Evolutionary conservation across 2,888 invertebrate species (phyloP).

Genomic region (Yponomeuta evonymella): DNA sequence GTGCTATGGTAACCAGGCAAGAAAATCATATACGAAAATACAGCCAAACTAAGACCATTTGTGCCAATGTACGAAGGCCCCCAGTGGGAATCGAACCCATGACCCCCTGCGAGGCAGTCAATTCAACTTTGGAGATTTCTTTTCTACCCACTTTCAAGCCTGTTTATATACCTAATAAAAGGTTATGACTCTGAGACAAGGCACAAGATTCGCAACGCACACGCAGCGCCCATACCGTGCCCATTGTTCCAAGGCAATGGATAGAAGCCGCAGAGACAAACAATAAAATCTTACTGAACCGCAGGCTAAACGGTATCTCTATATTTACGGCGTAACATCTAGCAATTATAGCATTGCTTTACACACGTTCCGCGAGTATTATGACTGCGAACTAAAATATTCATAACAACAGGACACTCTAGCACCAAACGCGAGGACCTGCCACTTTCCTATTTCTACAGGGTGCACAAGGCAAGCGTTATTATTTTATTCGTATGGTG

Average conservation of each 20-base stretch:
- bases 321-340: neutral
- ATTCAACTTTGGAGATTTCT: too few species aligned
- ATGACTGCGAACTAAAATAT: neutral
- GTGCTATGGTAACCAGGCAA: too few species aligned
- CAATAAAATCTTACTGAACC: neutral
- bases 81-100: too few species aligned
- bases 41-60: too few species aligned
- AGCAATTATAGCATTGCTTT: neutral
- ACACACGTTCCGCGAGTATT: neutral
- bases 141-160: neutral
- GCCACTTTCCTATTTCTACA: too few species aligned
- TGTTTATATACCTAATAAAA: neutral
- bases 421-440: too few species aligned
- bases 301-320: neutral
- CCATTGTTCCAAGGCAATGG: neutral
- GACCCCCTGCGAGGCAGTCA: too few species aligned
- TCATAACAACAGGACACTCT: neutral
- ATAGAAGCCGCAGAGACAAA: neutral
- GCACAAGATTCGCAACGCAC: neutral
- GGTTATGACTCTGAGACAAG: neutral
- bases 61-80: too few species aligned
- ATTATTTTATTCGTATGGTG: too few species aligned
- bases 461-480: too few species aligned
- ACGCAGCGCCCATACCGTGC: neutral
- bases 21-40: too few species aligned